Conservation (phyloP, 2,888 invertebrate genomes). For the Stramonita haemastoma region DNA sequence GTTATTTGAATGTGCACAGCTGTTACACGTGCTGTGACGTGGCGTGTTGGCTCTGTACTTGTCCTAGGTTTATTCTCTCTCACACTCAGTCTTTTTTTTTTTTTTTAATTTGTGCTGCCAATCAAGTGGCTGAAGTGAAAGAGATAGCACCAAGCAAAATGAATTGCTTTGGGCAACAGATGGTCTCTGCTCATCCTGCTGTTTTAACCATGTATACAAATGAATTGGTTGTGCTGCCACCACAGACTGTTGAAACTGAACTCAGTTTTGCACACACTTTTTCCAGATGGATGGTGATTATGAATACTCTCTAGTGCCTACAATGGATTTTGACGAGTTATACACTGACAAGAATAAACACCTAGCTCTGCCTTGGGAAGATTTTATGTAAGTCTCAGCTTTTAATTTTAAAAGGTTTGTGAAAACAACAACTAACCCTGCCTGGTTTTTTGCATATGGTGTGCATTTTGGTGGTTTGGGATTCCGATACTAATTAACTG, state of each 20-base stretch:
- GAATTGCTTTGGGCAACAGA: conserved; percentile 26
- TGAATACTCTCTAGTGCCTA: conserved; percentile 62
- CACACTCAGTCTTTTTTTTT: neutral
- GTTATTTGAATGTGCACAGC: neutral
- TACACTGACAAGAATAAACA: conserved; percentile 65
- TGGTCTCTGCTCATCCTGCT: neutral
- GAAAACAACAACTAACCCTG: neutral
- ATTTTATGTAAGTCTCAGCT: conserved; percentile 58
- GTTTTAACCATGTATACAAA: neutral
- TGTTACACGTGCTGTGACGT: conserved; percentile 23
- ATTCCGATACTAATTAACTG: neutral
- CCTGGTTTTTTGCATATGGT: conserved; percentile 16
- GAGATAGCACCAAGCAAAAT: conserved; percentile 14
- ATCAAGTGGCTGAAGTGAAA: neutral
- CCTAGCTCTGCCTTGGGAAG: conserved; percentile 64
- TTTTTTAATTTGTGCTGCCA: neutral
- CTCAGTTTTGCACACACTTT: conserved; percentile 11
- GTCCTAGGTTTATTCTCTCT: neutral
- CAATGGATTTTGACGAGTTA: conserved; percentile 65
- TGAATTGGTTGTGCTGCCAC: neutral
- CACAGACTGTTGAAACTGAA: neutral
- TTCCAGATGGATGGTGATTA: conserved; percentile 48
- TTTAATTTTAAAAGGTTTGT: neutral
- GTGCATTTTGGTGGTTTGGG: conserved; percentile 15
- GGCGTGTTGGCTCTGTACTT: neutral